Evolutionary conservation across 2,888 invertebrate genomes (phyloP).

Genomic region (Dolichomitus sp.): DNA sequence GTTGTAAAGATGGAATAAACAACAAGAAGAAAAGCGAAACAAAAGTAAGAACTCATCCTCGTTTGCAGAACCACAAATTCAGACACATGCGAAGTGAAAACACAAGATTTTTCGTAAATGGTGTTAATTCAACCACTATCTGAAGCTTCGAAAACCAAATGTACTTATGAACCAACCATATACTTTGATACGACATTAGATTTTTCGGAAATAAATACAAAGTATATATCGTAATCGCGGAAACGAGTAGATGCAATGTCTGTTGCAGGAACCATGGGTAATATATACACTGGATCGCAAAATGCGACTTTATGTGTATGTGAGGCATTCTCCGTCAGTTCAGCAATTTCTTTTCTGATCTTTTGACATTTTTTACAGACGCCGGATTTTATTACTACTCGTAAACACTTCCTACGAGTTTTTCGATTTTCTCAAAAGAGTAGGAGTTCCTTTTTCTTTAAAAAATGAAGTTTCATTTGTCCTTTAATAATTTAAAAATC

Average conservation of each 20-base stretch:
- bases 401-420: background rate
- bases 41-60: background rate
- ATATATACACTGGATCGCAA: slow-evolving; percentile 40
- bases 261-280: slow-evolving; percentile 35
- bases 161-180: slow-evolving; percentile 31
- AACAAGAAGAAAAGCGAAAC: background rate
- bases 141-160: slow-evolving; percentile 41
- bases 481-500: too few relatives aligned
- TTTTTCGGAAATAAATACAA: slow-evolving; percentile 38
- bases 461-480: too few relatives aligned
- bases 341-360: background rate
- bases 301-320: slow-evolving; percentile 40
- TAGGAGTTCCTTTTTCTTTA: too few relatives aligned
- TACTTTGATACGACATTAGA: slow-evolving; percentile 57
- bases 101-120: slow-evolving; percentile 4
- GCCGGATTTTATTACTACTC: background rate
- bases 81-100: background rate
- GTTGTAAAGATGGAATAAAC: slow-evolving; percentile 17
- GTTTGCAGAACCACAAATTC: slow-evolving; percentile 1
- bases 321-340: background rate
- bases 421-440: background rate
- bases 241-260: slow-evolving; percentile 8
- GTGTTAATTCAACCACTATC: slow-evolving; percentile 11
- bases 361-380: background rate
- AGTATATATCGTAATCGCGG: slow-evolving; percentile 27